Base-by-base conservation (phyloP, 2,888 invertebrate genomes). In the Cerceris rybyensis region DNA sequence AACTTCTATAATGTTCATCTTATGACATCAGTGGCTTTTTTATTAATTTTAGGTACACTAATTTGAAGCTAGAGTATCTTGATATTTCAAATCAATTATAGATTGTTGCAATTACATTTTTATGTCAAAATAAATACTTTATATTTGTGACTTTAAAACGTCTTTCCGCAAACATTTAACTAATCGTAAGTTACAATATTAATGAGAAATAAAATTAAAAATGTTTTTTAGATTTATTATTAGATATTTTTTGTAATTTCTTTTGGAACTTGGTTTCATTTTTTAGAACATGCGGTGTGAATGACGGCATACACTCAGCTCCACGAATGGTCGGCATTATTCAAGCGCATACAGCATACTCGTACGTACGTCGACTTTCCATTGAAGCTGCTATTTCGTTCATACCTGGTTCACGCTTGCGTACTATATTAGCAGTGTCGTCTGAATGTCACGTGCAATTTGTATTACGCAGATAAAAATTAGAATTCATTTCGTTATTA, bases 361-460 rank as follows among this genome's bases (percentile, higher is more conserved):
- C 50, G 16, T 13, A 54, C 16, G 46, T 63, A 42, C 13, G 14
- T 13, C 57, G 55, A 57, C 46, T 49, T 63, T 50, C 59, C 70
- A 70, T 70, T 70, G 49, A 64, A 41, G 17, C 41, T 17, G 42
- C 58, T 42, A 11, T 64, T 52, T 50, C 70, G 64, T 58, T 70
- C 64, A 64, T 70, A 70, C 57, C 70, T 64, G 58, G n/a, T 42
- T 41, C 50, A 42, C 64, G 70, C 64, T 41, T 64, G 70, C 70
- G 70, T 17, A 2, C 9, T 9, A 5, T n/a, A 6, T 11, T 13
- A 0, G 16, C 7, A 9, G 49, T 58, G 46, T n/a, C 50, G 39
- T 49, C 41, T 57, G 17, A 39, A 14, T n/a, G n/a, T 9, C 39
- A 39, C 28, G 16, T 63, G 39, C 46, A 28, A 42, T 57, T 8